A percentile compares a stretch with the other conserved stretches of the same genome.
Conservation (phyloP, 2,113 vertebrate species). For the Garra rufa region DNA sequence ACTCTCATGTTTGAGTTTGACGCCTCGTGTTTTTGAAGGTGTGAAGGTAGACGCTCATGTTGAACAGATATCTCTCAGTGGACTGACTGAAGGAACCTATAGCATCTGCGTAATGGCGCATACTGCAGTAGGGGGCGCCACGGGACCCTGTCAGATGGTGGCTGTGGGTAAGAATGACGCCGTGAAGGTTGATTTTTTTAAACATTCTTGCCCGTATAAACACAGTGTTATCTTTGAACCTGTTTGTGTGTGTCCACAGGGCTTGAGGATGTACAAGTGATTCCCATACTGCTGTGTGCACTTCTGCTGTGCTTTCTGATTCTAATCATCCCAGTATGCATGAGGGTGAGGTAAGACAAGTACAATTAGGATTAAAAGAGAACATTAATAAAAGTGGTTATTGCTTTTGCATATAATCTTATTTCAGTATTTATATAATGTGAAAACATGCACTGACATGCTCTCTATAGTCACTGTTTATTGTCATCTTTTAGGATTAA, state of each 20-base stretch:
- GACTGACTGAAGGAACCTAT: conserved; percentile 63
- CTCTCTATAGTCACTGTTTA: not conserved
- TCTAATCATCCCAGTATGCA: conserved; percentile 39
- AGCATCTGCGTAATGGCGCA: conserved; percentile 63
- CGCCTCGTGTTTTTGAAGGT: not conserved
- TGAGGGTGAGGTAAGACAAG: conserved; percentile 32
- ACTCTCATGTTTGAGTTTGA: not conserved
- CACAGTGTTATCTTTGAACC: not conserved
- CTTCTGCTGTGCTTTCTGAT: conserved; percentile 37
- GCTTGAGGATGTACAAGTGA: conserved; percentile 47
- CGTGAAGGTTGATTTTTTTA: too few relatives aligned
- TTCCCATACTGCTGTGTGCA: conserved; percentile 29
- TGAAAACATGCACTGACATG: not conserved
- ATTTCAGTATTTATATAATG: not conserved
- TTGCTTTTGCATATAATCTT: too few relatives aligned
- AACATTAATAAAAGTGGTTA: not conserved
- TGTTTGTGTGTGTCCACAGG: conserved; percentile 52
- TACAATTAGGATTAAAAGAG: not conserved
- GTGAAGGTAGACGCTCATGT: conserved; percentile 27
- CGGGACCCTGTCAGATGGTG: conserved; percentile 57
- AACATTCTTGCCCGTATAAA: not conserved
- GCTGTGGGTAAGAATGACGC: conserved; percentile 46
- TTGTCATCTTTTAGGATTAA: conserved; percentile 59
- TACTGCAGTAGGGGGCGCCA: conserved; percentile 66
- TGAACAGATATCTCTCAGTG: conserved; percentile 53